Base-by-base conservation (phyloP, 2,797 vertebrate genomes). In the Aplochiton taeniatus region DNA sequence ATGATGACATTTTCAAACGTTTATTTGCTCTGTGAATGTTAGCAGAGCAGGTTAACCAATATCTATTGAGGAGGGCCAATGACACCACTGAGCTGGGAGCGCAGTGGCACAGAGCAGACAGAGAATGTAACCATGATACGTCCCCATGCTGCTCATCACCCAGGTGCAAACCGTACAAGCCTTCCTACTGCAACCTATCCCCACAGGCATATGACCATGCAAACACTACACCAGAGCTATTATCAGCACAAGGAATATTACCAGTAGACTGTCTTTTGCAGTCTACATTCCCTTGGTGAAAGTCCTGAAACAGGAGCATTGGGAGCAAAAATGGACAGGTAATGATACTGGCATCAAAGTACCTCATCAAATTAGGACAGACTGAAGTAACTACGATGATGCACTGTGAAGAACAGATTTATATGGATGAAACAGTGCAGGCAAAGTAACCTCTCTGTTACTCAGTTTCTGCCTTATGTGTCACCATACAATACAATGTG, bases 161-260 rank as follows among this genome's bases (percentile, higher is more conserved):
- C 46, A 65, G 79, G 76, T 83, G 83, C 84, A 86, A 82, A 87
- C 84, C 80, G 58, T 79, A 76, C 79, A 19, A 82, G 84, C 85
- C 83, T 87, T 88, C 48, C 46, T 58, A 59, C 61, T 41, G 44
- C 47, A 41, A 50, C 43, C 57, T 46, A 60, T 69, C 20, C 11
- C 19, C 10, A 44, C 11, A 41, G 44, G 43, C 49, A 63, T 18
- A 55, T 13, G 55, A 14, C 54, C 63, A 58, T 42, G 63, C 74
- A 78, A 69, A 19, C 76, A 53, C 19, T 49, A 55, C n/a, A 68
- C 52, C 64, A 61, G 66, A 74, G 72, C 75, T 58, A 63, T 65
- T 63, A 71, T 76, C 66, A 67, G 56, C 4, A 13, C 48, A 51
- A 57, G 68, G 55, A 68, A 68, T 59, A 69, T 56, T 67, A 41